Evolutionary conservation across 2,797 vertebrate species (phyloP), one percentile per base, ranked within the genome.

Genomic region (Takifugu rubripes): DNA sequence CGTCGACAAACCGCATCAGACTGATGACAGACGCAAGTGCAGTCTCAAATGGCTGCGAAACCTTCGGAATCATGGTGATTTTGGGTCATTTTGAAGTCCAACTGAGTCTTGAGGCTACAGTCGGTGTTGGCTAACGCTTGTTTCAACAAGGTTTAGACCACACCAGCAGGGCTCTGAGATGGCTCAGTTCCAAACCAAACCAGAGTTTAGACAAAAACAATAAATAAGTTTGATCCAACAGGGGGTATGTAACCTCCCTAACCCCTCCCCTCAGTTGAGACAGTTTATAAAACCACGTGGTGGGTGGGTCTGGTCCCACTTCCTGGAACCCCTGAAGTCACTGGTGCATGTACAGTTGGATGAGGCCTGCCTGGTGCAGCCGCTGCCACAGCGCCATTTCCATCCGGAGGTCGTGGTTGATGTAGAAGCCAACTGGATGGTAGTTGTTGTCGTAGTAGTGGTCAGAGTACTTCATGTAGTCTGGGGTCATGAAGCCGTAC

Each of bases 401-500:
- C 88, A 90, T 16, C 0, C 6, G 70, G 66, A 92, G 65, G 82
- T 92, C 89, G 26, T 93, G 93, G 79, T 93, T 94, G 68, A 27
- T 2, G 66, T 14, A 92, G 79, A 94, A 93, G 17, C 2, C 63
- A 36, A 93, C 84, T 0, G 1, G 2, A 0, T 3, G 68, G 70
- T 50, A 79, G 0, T 0, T 26, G 3, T 0, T 65, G 81, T 93
- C 92, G 1, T 71, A 94, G 74, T 93, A 94, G 74, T 93, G 92
- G 59, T 93, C 86, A 0, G 92, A 93, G 73, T 90, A 93, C 0
- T 72, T 85, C 0, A 0, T 16, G 24, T 78, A 94, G 79, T 92
- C 86, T 0, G 91, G 83, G 0, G 92, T 93, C 83, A 94, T 91
- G 76, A 92, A 93, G 51, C 92, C 93, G 0, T 93, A 93, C 0